Evolutionary conservation across 1,140 invertebrate genomes (phyloP), one percentile per base, ranked within the genome.

Genomic region (Penaeus chinensis): DNA sequence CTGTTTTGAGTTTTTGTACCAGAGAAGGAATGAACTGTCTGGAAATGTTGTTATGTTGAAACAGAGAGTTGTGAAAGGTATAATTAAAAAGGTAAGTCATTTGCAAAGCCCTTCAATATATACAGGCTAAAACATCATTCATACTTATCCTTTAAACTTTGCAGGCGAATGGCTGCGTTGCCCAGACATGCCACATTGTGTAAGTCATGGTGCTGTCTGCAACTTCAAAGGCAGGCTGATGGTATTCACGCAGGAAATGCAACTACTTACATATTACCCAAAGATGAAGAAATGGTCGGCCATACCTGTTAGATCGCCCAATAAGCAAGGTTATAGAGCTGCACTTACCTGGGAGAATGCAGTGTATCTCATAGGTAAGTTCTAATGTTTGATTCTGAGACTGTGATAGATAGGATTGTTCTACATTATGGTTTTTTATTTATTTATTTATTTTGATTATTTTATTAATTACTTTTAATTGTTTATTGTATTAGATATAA

Each of bases 211-310:
- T 65, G 86, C 86, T 22, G 86, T 27, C 32, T 87, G 86, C 78
- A 61, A 69, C 10, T 87, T 87, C 74, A 62, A 87, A 77, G 86
- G 86, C 19, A 71, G 80, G 42, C 60, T 87, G 27, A 65, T 87
- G 69, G 80, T 87, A 54, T 87, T 87, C 27, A 87, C 86, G 0
- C 86, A 83, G 32, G 86, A 87, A 22, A 87, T 82, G 80, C 86
- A 87, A 19, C 86, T 87, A 16, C 60, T 87, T n/a, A 87, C 78
- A 10, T 87, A 63, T 54, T 87, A 82, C 47, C 86, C 86, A 18
- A 37, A 69, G 16, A 82, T 54, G 18, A 82, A 76, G 19, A 82
- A 83, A 65, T 87, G 86, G 86, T 87, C 86, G 20, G 80, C 80
- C 7, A 82, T 81, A 47, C 86, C 86, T 63, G 32, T 87, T 18